Evolutionary conservation across 2,113 vertebrate species (phyloP), one percentile per base, ranked within the genome.

Genomic region (Maccullochella peelii): DNA sequence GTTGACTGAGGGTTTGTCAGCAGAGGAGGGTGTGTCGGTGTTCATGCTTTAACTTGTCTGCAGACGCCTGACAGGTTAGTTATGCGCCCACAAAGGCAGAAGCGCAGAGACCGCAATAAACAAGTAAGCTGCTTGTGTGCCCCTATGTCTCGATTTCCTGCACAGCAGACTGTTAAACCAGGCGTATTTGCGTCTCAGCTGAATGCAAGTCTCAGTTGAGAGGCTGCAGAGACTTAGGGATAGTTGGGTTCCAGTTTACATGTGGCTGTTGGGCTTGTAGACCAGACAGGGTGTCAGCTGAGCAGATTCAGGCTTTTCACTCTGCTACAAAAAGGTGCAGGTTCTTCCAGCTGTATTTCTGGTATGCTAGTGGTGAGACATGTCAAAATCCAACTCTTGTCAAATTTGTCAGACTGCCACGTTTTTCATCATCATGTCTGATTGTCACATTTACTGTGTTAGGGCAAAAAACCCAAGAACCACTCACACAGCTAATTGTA

Each of bases 21-120:
- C 69, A 82, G 66, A 77, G 66, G 79, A 88, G 91, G 88, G 85
- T 80, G 88, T 91, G 85, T 80, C 78, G 2, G 38, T 62, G 69
- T 47, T 85, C 89, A 84, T 82, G 90, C 85, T 67, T 71, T 75
- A 76, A 89, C 92, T 83, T 83, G 91, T 77, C 73, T 73, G 72
- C 82, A 52, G 23, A 77, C 67, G 50, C 63, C 67, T 80, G 62
- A 69, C 59, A 42, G 62, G 74, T 73, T 69, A 52, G 68, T 59
- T 55, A 25, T 77, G 79, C 49, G 21, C 40, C 30, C 82, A 61
- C 16, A 61, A 30, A 86, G 52, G 49, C 72, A 73, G 52, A 74
- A 71, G 65, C 3, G 25, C 57, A 70, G 25, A 81, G 66, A 74
- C 49, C 0, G 10, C 69, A 71, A 20, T 40, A 55, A 54, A 61